Evolutionary conservation across 2,797 vertebrate genomes (phyloP).

Genomic region (Paguma larvata): DNA sequence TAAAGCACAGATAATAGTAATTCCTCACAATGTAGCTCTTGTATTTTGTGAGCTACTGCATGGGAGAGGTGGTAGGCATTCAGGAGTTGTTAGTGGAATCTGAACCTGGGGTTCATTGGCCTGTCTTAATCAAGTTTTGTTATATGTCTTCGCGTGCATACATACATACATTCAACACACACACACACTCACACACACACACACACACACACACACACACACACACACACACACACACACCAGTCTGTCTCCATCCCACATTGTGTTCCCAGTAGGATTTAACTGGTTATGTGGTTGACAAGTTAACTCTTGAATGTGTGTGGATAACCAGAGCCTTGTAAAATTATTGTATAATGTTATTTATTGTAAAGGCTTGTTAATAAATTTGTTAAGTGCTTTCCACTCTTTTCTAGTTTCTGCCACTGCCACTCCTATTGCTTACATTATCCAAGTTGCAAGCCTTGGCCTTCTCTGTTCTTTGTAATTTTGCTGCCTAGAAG

Average conservation of each 20-base stretch:
- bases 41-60: background rate
- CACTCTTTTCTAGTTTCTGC: background rate
- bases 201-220: accelerated
- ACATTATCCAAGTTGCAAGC: background rate
- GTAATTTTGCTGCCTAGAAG: background rate
- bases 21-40: background rate
- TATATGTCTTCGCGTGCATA: no score
- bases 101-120: background rate
- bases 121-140: background rate
- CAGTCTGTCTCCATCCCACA: background rate
- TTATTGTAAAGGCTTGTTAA: slow-evolving; percentile 10
- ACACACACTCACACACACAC: no score
- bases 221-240: no score
- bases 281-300: background rate
- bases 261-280: background rate
- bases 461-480: slow-evolving; percentile 15
- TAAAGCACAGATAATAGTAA: background rate
- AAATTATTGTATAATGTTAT: background rate
- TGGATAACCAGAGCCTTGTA: slow-evolving; percentile 3
- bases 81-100: background rate
- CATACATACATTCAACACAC: accelerated
- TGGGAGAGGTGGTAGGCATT: background rate
- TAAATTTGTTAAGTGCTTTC: background rate
- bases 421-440: background rate
- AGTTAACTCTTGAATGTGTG: background rate